phyloP scores from a whole-genome alignment of 1,140 invertebrate genomes.

The Trachymyrmex cornetzi region DNA sequence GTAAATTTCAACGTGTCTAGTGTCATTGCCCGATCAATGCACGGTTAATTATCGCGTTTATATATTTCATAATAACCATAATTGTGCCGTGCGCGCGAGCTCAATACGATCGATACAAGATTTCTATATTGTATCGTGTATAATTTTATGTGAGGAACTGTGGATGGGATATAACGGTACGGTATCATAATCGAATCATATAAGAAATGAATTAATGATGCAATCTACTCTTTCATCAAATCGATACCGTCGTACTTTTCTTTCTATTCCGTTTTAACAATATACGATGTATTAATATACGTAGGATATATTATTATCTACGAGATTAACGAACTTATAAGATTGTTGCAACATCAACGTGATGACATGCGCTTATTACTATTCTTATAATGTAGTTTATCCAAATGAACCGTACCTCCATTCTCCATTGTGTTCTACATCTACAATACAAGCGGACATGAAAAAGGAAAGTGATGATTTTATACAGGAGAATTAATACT shows the following conservation, averaged over 20 bases:
- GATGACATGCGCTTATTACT: not conserved
- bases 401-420: not conserved
- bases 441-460: not conserved
- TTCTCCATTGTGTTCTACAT: not conserved
- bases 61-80: conserved; percentile 47
- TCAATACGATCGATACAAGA: not conserved
- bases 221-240: conserved; percentile 29
- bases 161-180: conserved; percentile 37
- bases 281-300: not conserved
- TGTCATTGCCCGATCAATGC: conserved; percentile 35
- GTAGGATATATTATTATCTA: not conserved
- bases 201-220: conserved; percentile 46
- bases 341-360: conserved; percentile 22
- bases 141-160: not conserved
- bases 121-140: conserved; percentile 1
- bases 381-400: conserved; percentile 30
- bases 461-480: conserved; percentile 40
- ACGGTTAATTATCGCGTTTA: conserved; percentile 34
- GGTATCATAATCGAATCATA: conserved; percentile 32
- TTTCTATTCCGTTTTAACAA: conserved; percentile 36
- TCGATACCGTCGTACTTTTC: conserved; percentile 22
- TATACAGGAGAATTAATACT: conserved; percentile 15
- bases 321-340: not conserved
- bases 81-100: not conserved
- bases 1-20: conserved; percentile 31